A percentile compares a stretch with the other conserved stretches of the same genome.
These are phyloP conservation scores for Drosophila mimica DNA, from an alignment of 2,888 invertebrate genomes.

Conservation along the genomic window DNA sequence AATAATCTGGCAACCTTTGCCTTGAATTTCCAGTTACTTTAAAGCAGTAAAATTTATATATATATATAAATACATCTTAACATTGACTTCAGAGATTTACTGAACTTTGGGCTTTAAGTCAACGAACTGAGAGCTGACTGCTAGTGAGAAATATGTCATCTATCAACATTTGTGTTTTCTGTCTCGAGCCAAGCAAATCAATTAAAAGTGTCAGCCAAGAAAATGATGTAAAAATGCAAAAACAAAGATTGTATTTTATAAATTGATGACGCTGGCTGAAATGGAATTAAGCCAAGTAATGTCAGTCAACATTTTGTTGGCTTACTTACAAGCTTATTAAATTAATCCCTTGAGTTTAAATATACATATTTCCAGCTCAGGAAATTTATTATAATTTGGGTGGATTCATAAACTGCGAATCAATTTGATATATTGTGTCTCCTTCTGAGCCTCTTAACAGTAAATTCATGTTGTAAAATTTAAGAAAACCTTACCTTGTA, in stretches of 20 bases:
- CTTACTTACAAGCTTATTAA: neutral
- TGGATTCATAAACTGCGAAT: neutral
- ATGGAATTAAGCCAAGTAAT: neutral
- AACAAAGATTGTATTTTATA: neutral
- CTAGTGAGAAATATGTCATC: conserved; percentile 1
- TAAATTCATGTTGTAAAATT: neutral
- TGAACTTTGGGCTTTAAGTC: conserved; percentile 2
- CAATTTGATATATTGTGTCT: neutral
- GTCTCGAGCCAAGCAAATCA: conserved; percentile 18
- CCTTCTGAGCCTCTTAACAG: neutral
- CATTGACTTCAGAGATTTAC: neutral
- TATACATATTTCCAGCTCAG: too few species aligned
- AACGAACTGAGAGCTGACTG: conserved; percentile 4
- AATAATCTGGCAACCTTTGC: conserved; percentile 16
- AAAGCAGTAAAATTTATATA: conserved; percentile 8
- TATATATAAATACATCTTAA: conserved; percentile 1
- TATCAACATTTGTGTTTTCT: conserved; percentile 32
- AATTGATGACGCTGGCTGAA: neutral
- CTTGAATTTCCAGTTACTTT: conserved; percentile 4
- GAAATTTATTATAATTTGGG: neutral
- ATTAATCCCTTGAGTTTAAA: neutral
- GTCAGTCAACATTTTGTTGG: neutral
- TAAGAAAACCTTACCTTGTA: neutral
- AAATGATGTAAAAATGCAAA: neutral
- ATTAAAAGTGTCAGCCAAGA: conserved; percentile 23